Evolutionary conservation across 2,888 invertebrate genomes (phyloP).

Genomic region (Tiliacea aurago): DNA sequence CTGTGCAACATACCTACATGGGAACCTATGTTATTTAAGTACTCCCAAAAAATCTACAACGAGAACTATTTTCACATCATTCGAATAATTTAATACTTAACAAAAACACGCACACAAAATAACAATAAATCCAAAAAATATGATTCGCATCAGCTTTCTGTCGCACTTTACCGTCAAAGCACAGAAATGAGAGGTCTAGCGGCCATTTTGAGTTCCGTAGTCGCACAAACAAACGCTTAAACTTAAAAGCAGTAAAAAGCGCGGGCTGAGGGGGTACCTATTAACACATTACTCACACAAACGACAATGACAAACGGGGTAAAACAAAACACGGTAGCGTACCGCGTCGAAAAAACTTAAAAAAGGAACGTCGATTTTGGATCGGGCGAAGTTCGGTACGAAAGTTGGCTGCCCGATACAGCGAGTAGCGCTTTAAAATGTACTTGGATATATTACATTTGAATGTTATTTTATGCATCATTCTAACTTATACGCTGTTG

Average conservation of each 20-base stretch:
- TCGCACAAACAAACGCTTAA: conserved; percentile 74
- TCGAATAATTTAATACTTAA: not conserved
- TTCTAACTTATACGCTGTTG: conserved; percentile 1
- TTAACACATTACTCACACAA: conserved; percentile 79
- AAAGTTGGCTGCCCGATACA: conserved; percentile 68
- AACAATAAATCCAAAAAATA: conserved; percentile 21
- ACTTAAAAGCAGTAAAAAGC: conserved; percentile 74
- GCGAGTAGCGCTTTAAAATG: conserved; percentile 46
- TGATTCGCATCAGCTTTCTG: conserved; percentile 38
- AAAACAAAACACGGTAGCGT: conserved; percentile 72
- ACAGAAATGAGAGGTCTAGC: conserved; percentile 63
- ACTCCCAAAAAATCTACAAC: not conserved
- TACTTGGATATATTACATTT: conserved; percentile 51
- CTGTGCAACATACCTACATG: not conserved
- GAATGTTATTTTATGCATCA: conserved; percentile 30
- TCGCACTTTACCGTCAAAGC: conserved; percentile 39
- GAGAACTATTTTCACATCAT: not conserved
- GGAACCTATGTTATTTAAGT: no score
- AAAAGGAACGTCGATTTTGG: conserved; percentile 73
- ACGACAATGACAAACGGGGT: conserved; percentile 76
- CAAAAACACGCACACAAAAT: not conserved
- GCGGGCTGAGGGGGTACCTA: conserved; percentile 71
- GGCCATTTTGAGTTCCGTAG: conserved; percentile 72
- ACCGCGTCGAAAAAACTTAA: conserved; percentile 70
- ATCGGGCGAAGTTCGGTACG: conserved; percentile 73